These are phyloP conservation scores for Clarias magur DNA, from an alignment of 2,113 vertebrate genomes.

Conservation along the genomic window DNA sequence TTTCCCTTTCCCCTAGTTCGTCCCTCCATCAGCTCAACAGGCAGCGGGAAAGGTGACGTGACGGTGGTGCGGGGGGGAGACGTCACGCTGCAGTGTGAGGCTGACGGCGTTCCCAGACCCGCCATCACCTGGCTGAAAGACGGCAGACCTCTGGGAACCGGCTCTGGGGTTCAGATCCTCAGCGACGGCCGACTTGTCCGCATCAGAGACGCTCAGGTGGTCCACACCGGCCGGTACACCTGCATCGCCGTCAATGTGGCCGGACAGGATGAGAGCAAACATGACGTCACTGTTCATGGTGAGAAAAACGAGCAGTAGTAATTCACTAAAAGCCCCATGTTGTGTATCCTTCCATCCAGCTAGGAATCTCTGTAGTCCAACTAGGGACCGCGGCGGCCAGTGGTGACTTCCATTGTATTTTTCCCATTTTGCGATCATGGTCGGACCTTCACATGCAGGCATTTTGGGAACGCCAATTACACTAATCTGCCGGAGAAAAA, in stretches of 20 bases:
- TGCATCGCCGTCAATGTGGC: conserved; percentile 89
- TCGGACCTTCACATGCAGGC: no score
- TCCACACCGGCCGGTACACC: conserved; percentile 86
- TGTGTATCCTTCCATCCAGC: neutral
- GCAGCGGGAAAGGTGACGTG: conserved; percentile 66
- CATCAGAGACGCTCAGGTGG: conserved; percentile 76
- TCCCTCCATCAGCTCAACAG: conserved; percentile 77
- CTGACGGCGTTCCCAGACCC: conserved; percentile 81
- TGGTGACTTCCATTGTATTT: no score
- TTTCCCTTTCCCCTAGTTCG: conserved; percentile 73
- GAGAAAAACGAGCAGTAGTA: conserved; percentile 53
- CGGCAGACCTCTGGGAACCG: conserved; percentile 71
- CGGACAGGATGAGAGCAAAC: conserved; percentile 86
- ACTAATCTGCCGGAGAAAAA: no score
- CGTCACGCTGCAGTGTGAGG: conserved; percentile 82
- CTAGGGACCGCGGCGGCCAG: no score
- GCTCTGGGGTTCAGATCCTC: conserved; percentile 67
- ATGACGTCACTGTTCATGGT: conserved; percentile 88
- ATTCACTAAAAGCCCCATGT: neutral
- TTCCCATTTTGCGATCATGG: no score
- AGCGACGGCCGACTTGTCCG: conserved; percentile 77
- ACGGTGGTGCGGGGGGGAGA: conserved; percentile 74
- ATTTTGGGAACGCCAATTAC: no score
- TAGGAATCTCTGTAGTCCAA: no score
- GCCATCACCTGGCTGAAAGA: conserved; percentile 89